phyloP scores from a whole-genome alignment of 2,797 vertebrate species.

The Presbytis comata region DNA sequence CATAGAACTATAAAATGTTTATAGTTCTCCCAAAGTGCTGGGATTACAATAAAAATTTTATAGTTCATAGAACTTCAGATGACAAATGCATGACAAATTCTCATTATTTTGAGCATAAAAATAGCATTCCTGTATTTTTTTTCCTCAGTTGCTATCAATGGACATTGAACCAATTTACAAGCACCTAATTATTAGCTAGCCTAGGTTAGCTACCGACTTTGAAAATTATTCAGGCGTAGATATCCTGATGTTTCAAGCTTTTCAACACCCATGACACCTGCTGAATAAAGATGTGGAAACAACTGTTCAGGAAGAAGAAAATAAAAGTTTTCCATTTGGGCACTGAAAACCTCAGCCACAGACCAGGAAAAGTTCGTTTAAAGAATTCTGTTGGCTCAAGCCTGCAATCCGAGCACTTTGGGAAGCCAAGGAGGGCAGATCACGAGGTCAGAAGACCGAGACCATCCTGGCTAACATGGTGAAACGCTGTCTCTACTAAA shows the following conservation, averaged over 20 bases:
- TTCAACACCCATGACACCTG: background rate
- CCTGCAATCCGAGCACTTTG: background rate
- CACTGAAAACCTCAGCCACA: background rate
- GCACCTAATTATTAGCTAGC: background rate
- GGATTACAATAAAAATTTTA: background rate
- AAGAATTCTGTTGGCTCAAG: background rate
- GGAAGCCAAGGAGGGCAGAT: too few relatives aligned
- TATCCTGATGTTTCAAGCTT: background rate
- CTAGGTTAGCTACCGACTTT: background rate
- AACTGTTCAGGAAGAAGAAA: background rate
- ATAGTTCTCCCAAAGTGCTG: background rate
- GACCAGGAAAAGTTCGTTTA: background rate
- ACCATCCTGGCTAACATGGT: too few relatives aligned
- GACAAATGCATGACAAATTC: constrained; percentile 21
- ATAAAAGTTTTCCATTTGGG: background rate
- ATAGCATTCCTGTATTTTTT: background rate
- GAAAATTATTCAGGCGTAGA: background rate
- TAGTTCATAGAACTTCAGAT: background rate
- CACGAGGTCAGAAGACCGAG: too few relatives aligned
- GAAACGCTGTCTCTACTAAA: too few relatives aligned
- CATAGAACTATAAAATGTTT: background rate
- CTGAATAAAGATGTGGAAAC: background rate
- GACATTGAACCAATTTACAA: background rate
- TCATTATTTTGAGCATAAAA: background rate
- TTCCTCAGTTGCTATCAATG: background rate